Evolutionary conservation across 2,888 invertebrate species (phyloP), one percentile per base, ranked within the genome.

Genomic region (Zhengitettix transpicula): DNA sequence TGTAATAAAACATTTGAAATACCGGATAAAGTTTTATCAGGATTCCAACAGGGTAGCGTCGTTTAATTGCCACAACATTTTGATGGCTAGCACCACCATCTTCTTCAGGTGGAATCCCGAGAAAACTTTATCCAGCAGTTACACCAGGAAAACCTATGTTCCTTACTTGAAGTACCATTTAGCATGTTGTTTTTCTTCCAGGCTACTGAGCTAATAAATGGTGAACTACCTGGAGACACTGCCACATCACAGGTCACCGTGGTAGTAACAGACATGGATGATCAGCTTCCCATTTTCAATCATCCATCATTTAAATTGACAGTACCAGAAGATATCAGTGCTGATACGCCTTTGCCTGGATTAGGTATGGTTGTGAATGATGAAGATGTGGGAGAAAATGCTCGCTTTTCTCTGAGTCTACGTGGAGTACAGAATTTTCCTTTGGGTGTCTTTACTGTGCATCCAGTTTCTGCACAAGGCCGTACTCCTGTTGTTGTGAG

Each of bases 221-320:
- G 82, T 52, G 82, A 82, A 70, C 78, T 84, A 40, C 83, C 85
- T 9, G 81, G 82, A 0, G 87, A 87, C 65, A 80, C 79, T 42
- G 77, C 85, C 0, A 77, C 78, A 0, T 83, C 86, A 1, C 78
- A 83, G 47, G 77, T 89, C 0, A 88, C 88, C 0, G 83, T 89
- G 47, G 84, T 89, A 1, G 82, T 89, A 40, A 85, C 85, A 0
- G 89, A 90, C 67, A 81, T 83, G 0, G 88, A 89, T 66, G 89
- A 89, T 67, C 83, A 88, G 64, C 75, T 79, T 14, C 89, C 89
- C 0, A 74, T 78, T 65, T 89, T 89, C 66, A 88, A 85, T 66
- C 76, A 78, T 64, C 74, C 80, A 2, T 71, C 75, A 1, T 87
- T 84, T 61, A 78, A 81, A 65, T 78, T 89, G 57, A 82, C 82